Conservation (phyloP, 2,888 invertebrate genomes). For the Bembecia ichneumoniformis region DNA sequence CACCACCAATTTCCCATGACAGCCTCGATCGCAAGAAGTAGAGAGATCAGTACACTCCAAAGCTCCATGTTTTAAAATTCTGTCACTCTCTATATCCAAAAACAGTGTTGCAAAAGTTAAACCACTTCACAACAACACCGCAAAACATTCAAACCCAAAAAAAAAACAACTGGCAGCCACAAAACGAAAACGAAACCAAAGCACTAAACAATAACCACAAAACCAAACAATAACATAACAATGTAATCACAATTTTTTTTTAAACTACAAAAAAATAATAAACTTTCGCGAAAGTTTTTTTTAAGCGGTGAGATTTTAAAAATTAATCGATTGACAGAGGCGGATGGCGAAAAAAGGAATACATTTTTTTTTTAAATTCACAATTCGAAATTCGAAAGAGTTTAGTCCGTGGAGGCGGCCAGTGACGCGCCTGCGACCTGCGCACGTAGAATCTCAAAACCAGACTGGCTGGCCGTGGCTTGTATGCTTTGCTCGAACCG, state of each 20-base stretch:
- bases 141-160: slow-evolving; percentile 16
- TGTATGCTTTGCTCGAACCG: slow-evolving; percentile 29
- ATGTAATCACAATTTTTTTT: slow-evolving; percentile 38
- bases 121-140: slow-evolving; percentile 19
- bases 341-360: slow-evolving; percentile 17
- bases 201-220: slow-evolving; percentile 43
- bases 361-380: slow-evolving; percentile 8
- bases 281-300: slow-evolving; percentile 23
- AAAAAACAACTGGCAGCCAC: slow-evolving; percentile 10
- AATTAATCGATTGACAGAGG: slow-evolving; percentile 28
- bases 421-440: slow-evolving; percentile 50
- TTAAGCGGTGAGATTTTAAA: slow-evolving; percentile 28
- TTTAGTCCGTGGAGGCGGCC: slow-evolving; percentile 18
- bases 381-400: slow-evolving; percentile 40
- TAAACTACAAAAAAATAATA: slow-evolving; percentile 34
- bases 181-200: slow-evolving; percentile 30
- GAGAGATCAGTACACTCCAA: slow-evolving; percentile 51
- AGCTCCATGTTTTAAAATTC: slow-evolving; percentile 49
- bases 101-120: slow-evolving; percentile 18
- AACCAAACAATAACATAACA: slow-evolving; percentile 37
- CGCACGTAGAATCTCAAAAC: slow-evolving; percentile 63
- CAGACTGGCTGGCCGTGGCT: slow-evolving; percentile 60
- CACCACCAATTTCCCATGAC: slow-evolving; percentile 63
- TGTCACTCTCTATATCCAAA: slow-evolving; percentile 17
- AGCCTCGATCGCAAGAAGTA: slow-evolving; percentile 46